phyloP scores from a whole-genome alignment of 2,113 vertebrate species.

The Glareola pratincola region DNA sequence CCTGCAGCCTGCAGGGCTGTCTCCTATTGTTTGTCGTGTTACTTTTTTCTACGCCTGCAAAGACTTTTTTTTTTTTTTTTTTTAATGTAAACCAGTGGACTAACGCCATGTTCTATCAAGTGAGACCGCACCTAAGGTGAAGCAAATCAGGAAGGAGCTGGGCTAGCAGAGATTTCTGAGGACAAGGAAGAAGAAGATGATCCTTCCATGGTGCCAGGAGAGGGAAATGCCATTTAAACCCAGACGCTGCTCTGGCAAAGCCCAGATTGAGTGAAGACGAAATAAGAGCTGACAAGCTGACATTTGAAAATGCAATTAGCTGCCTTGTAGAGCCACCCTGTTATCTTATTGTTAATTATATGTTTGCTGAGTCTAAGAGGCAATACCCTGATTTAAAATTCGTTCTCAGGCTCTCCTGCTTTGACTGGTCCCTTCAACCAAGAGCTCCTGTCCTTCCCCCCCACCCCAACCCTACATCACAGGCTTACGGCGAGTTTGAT shows the following conservation, averaged over 20 bases:
- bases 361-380: background rate
- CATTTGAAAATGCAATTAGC: conserved; percentile 46
- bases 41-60: background rate
- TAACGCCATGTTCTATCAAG: background rate
- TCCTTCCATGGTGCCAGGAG: background rate
- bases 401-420: background rate
- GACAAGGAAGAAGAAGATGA: background rate
- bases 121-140: background rate
- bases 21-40: background rate
- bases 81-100: background rate
- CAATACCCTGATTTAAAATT: background rate
- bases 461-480: background rate
- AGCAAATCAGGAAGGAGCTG: background rate
- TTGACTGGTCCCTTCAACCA: background rate
- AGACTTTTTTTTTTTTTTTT: background rate
- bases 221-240: background rate
- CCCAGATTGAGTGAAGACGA: background rate
- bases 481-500: fast-evolving
- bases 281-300: conserved; percentile 46
- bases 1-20: background rate
- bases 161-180: background rate
- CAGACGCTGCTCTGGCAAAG: background rate
- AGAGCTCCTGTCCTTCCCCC: background rate
- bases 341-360: conserved; percentile 49
- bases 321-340: background rate